Conservation (phyloP, 2,113 vertebrate genomes). For the Calidris pugnax region DNA sequence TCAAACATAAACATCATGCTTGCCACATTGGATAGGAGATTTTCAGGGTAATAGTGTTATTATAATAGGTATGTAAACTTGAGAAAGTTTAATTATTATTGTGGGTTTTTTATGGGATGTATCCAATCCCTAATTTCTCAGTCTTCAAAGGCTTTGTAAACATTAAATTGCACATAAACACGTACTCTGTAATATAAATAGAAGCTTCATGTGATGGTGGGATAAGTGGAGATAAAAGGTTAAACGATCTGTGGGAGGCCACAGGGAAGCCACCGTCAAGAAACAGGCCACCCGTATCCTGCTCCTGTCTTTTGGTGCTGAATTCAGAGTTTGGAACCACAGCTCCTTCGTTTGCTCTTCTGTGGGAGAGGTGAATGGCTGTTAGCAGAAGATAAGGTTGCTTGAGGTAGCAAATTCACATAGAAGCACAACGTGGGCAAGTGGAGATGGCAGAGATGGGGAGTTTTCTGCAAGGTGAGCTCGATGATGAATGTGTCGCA, state of each 20-base stretch:
- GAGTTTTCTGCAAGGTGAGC: background rate
- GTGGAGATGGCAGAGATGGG: background rate
- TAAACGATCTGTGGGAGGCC: constrained; percentile 12
- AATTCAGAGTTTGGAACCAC: background rate
- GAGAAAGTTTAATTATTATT: constrained; percentile 42
- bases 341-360: background rate
- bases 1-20: background rate
- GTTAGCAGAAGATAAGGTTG: background rate
- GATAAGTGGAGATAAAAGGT: constrained; percentile 39
- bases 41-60: background rate
- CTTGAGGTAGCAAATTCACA: background rate
- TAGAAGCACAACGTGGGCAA: rapidly evolving
- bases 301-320: background rate
- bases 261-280: background rate
- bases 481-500: rapidly evolving
- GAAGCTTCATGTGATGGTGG: constrained; percentile 8
- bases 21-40: background rate
- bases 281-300: background rate
- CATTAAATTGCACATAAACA: background rate
- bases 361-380: background rate
- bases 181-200: constrained; percentile 35
- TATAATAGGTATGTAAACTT: constrained; percentile 23
- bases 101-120: constrained; percentile 37
- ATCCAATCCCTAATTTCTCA: background rate
- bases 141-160: constrained; percentile 43